These are phyloP conservation scores for Adelges cooleyi DNA, from an alignment of 1,140 invertebrate genomes.

Conservation along the genomic window DNA sequence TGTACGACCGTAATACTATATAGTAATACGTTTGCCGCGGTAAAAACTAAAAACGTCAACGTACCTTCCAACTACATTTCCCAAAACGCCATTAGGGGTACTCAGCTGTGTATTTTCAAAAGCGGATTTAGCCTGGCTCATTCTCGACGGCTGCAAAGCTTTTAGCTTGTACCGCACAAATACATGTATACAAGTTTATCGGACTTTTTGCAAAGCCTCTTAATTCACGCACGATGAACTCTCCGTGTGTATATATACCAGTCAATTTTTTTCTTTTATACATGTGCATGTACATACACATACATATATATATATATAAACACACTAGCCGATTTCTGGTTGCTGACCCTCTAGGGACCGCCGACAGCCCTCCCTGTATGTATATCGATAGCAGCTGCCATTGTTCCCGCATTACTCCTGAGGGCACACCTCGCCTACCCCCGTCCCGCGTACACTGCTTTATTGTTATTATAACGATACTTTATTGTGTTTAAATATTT, in stretches of 20 bases:
- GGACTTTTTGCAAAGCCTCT: slow-evolving; percentile 28
- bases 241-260: neutral
- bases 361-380: neutral
- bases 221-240: slow-evolving; percentile 25
- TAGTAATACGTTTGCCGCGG: no score
- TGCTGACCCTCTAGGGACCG: slow-evolving; percentile 17
- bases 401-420: slow-evolving; percentile 26
- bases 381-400: slow-evolving; percentile 23
- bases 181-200: neutral
- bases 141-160: slow-evolving; percentile 3
- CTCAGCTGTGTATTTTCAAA: neutral
- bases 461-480: slow-evolving; percentile 27
- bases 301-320: neutral
- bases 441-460: neutral
- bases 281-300: neutral
- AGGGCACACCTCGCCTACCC: neutral
- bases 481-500: slow-evolving; percentile 28
- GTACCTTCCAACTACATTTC: slow-evolving; percentile 24
- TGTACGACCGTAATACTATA: no score
- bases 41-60: slow-evolving; percentile 8
- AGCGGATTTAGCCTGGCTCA: slow-evolving; percentile 20
- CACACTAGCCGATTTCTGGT: slow-evolving; percentile 3
- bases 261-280: slow-evolving; percentile 12
- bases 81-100: slow-evolving; percentile 15
- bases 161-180: neutral